Percentiles rank a stretch among this genome's conserved stretches.
These are phyloP conservation scores for Bactericera cockerelli DNA, from an alignment of 1,140 invertebrate species.

Conservation along the genomic window DNA sequence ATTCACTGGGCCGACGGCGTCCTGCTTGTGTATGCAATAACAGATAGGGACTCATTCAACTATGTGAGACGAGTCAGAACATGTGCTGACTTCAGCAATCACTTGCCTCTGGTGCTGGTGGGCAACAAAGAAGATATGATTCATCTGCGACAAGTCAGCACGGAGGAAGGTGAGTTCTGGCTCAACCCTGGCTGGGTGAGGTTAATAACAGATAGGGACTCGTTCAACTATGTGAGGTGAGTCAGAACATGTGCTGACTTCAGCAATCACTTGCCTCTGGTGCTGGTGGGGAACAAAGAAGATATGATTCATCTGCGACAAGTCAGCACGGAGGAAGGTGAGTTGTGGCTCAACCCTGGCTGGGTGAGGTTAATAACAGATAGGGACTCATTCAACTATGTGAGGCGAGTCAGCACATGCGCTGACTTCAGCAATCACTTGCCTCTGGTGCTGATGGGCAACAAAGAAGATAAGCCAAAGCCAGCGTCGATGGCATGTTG, in stretches of 20 bases:
- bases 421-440: slow-evolving; percentile 43
- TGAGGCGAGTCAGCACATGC: slow-evolving; percentile 57
- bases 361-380: slow-evolving; percentile 87
- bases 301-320: slow-evolving; percentile 83
- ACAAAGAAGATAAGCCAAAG: too few species aligned
- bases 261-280: slow-evolving; percentile 46
- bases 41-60: slow-evolving; percentile 70
- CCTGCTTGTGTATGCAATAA: slow-evolving; percentile 80
- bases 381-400: slow-evolving; percentile 67
- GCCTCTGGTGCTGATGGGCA: slow-evolving; percentile 60
- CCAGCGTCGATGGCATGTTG: too few species aligned
- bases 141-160: slow-evolving; percentile 72
- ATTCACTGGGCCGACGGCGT: slow-evolving; percentile 79
- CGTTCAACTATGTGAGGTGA: slow-evolving; percentile 67
- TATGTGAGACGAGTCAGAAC: slow-evolving; percentile 61
- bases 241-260: slow-evolving; percentile 53
- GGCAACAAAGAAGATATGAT: slow-evolving; percentile 88
- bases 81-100: slow-evolving; percentile 40
- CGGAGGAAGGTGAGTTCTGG: slow-evolving; percentile 46
- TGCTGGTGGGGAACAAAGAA: slow-evolving; percentile 71
- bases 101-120: slow-evolving; percentile 58
- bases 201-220: slow-evolving; percentile 73
- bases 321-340: slow-evolving; percentile 67
- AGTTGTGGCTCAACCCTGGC: slow-evolving; percentile 34
- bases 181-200: slow-evolving; percentile 69